These are phyloP conservation scores for Adoxophyes honmai DNA, from an alignment of 1,140 invertebrate species.

Conservation along the genomic window DNA sequence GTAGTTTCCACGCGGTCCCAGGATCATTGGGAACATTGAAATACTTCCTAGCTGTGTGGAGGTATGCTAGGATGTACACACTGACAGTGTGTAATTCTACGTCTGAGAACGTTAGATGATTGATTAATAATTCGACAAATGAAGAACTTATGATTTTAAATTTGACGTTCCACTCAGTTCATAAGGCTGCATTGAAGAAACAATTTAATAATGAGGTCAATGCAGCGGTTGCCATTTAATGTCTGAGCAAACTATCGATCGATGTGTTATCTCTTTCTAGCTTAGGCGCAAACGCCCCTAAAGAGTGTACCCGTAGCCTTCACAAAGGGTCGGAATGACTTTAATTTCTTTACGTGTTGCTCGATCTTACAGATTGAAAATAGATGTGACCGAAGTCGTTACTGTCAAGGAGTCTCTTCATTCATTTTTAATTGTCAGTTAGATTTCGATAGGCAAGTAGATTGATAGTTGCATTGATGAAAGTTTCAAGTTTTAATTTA, in stretches of 20 bases:
- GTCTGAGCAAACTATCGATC: constrained; percentile 75
- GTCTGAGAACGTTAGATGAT: no score
- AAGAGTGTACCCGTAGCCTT: constrained; percentile 35
- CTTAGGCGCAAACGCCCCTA: constrained; percentile 50
- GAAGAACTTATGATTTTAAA: not conserved
- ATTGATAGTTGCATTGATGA: not conserved
- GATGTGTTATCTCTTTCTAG: constrained; percentile 70
- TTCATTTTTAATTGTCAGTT: not conserved
- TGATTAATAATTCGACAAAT: no score
- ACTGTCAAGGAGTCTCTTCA: not conserved
- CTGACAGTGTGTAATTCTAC: no score
- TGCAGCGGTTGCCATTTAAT: constrained; percentile 73
- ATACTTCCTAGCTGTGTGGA: no score
- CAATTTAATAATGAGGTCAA: constrained; percentile 72
- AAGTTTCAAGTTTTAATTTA: no score
- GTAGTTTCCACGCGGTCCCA: no score
- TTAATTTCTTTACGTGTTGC: constrained; percentile 15
- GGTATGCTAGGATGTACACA: no score
- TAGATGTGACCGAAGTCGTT: not conserved
- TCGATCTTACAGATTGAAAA: constrained; percentile 3
- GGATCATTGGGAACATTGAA: no score
- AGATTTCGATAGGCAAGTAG: not conserved
- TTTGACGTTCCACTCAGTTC: constrained; percentile 1
- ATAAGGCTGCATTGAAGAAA: constrained; percentile 54
- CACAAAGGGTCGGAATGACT: constrained; percentile 16